Percentiles rank a stretch among this genome's conserved stretches.
phyloP scores from a whole-genome alignment of 2,797 vertebrate genomes.

The Crenuchus spilurus region DNA sequence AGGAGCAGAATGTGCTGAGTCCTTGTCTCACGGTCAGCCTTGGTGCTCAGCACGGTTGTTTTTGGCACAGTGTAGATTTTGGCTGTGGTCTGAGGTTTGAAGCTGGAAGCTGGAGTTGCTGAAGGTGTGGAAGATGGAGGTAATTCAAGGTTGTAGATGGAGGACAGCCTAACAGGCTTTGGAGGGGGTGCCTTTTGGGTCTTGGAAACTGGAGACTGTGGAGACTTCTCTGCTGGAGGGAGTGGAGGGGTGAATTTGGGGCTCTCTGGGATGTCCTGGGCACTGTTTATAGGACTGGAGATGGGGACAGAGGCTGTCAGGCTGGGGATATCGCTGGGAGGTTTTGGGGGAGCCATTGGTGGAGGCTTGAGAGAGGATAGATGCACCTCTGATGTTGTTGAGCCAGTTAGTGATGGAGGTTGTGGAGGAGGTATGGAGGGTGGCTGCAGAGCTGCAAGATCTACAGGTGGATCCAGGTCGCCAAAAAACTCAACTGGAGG shows the following conservation, averaged over 20 bases:
- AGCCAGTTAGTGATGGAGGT: slow-evolving; percentile 41
- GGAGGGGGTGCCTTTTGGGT: slow-evolving; percentile 69
- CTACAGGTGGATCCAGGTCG: slow-evolving; percentile 54
- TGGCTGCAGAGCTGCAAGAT: slow-evolving; percentile 52
- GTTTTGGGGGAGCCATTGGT: slow-evolving; percentile 73
- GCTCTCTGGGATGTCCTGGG: slow-evolving; percentile 60
- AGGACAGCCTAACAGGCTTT: slow-evolving; percentile 75
- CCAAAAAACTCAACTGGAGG: slow-evolving; percentile 67
- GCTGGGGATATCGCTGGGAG: slow-evolving; percentile 64
- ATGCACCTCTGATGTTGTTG: slow-evolving; percentile 50
- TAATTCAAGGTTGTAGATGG: slow-evolving; percentile 64
- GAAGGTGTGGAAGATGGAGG: slow-evolving; percentile 55
- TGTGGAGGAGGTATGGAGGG: slow-evolving; percentile 65
- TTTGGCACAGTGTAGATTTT: slow-evolving; percentile 70
- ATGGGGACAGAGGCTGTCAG: slow-evolving; percentile 47
- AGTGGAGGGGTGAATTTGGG: slow-evolving; percentile 72
- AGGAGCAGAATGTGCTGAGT: slow-evolving; percentile 68
- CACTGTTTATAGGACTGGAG: slow-evolving; percentile 33
- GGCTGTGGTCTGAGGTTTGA: slow-evolving; percentile 75
- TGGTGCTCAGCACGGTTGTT: slow-evolving; percentile 44
- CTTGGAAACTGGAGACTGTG: slow-evolving; percentile 50
- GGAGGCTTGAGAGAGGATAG: slow-evolving; percentile 66
- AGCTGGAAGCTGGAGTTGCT: slow-evolving; percentile 66
- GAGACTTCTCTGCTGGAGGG: slow-evolving; percentile 65
- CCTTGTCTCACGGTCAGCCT: slow-evolving; percentile 57